A percentile compares a stretch with the other conserved stretches of the same genome.
These are phyloP conservation scores for Helicolenus hilgendorfi DNA, from an alignment of 2,797 vertebrate genomes.

Conservation along the genomic window DNA sequence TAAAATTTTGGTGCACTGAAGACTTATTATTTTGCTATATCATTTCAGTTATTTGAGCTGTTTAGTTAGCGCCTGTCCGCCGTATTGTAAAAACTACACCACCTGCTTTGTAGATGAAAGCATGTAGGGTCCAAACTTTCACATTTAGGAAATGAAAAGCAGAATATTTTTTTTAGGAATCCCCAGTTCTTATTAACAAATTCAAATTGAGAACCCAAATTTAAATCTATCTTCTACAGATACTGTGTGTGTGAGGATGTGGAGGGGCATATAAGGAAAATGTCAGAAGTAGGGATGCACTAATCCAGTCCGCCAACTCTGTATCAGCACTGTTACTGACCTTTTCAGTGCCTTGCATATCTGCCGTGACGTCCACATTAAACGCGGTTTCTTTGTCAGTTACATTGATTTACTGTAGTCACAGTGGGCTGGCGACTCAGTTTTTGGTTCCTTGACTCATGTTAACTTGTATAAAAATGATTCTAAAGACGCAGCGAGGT, in stretches of 20 bases:
- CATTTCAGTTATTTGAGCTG: not conserved
- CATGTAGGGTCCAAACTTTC: not conserved
- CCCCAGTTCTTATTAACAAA: not conserved
- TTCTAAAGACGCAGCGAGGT: not conserved
- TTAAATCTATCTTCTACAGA: too few species aligned
- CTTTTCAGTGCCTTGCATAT: not conserved
- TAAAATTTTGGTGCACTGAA: not conserved
- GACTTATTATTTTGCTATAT: not conserved
- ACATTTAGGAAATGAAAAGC: not conserved
- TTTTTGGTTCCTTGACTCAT: not conserved
- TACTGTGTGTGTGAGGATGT: not conserved
- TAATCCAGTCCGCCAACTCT: not conserved
- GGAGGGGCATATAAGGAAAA: not conserved
- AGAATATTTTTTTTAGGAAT: not conserved
- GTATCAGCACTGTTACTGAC: not conserved
- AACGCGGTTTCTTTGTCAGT: not conserved
- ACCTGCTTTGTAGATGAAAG: not conserved
- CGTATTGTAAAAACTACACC: not conserved
- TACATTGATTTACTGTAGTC: not conserved
- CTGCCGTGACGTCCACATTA: not conserved
- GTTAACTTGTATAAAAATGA: not conserved
- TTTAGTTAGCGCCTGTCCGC: not conserved
- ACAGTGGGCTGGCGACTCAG: not conserved
- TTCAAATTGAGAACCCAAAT: not conserved
- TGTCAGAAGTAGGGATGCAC: not conserved